These are phyloP conservation scores for Drosophila koepferae DNA, from an alignment of 2,888 invertebrate species.

Conservation along the genomic window DNA sequence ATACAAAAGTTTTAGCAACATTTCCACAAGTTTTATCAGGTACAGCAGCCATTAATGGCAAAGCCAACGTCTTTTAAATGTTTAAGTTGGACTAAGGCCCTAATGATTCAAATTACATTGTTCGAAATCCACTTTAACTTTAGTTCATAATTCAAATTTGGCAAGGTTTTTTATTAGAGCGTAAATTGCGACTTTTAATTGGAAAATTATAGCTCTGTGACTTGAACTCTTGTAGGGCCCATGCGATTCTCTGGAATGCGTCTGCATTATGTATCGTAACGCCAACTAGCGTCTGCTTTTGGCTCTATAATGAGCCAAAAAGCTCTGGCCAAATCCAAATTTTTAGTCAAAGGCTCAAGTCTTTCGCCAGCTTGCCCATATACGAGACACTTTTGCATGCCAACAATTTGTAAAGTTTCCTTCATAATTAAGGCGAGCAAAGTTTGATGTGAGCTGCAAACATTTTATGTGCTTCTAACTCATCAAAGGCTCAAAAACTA, in stretches of 20 bases:
- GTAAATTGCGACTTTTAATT: not conserved
- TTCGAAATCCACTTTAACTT: not conserved
- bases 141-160: not conserved
- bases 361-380: not conserved
- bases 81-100: not conserved
- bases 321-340: not conserved
- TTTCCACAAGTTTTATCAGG: conserved; percentile 11
- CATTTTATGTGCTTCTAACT: not conserved
- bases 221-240: not conserved
- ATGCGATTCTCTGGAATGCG: too few species aligned
- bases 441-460: conserved; percentile 1
- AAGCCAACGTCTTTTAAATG: not conserved
- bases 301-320: not conserved
- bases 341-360: not conserved
- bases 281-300: not conserved
- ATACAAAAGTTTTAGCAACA: conserved; percentile 20
- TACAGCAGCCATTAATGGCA: conserved; percentile 12
- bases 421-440: conserved; percentile 4
- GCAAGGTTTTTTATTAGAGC: not conserved
- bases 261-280: not conserved
- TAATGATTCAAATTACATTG: conserved; percentile 2
- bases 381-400: not conserved
- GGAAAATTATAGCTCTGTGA: not conserved
- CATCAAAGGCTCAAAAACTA: not conserved
- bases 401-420: not conserved